Evolutionary conservation across 30 jellyfish, hydroid and myxozoan genomes (phyloP), one percentile per base, ranked within the genome.

Genomic region (Catostylus mosaicus): DNA sequence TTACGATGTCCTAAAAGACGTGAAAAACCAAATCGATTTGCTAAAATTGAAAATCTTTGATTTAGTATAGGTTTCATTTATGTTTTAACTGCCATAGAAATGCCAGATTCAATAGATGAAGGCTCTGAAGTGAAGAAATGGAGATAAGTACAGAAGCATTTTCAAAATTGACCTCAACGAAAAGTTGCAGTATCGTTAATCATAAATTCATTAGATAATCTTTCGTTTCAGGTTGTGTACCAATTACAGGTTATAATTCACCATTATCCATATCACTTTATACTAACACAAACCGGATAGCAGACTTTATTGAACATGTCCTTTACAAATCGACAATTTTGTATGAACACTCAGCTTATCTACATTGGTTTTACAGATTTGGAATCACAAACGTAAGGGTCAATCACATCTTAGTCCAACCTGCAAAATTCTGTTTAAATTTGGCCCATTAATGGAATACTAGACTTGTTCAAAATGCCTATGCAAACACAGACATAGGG

Each of bases 291-390:
- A 82, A 56, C 65, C 74, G 86, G 30, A 60, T 50, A 27, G 85
- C 92, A 54, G 92, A 82, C 66, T 82, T 46, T 40, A 30, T 82
- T 45, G 75, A 66, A 2, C 86, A 82, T 48, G 92, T 82, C 19
- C 32, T 69, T 2, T 19, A 20, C 22, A 82, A 82, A 57, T 63
- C 92, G 38, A 35, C 80, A 19, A 22, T 82, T 67, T 27, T 82
- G 74, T 82, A 82, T 62, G 78, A 82, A 10, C 67, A 82, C 29
- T 67, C 84, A 11, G 92, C 92, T 2, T 82, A 82, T 48, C 37
- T 69, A 24, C 92, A 82, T 46, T 82, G 92, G 92, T 82, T 67
- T 46, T 18, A 63, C 12, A 82, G 69, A 40, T 82, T 69, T 57
- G 92, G 75, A 26, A 36, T 46, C 71, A 69, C 85, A n/a, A 36